A percentile compares a stretch with the other conserved stretches of the same genome.
Evolutionary conservation across 2,797 vertebrate genomes (phyloP).

Genomic region (Hippopotamyrus pictus): DNA sequence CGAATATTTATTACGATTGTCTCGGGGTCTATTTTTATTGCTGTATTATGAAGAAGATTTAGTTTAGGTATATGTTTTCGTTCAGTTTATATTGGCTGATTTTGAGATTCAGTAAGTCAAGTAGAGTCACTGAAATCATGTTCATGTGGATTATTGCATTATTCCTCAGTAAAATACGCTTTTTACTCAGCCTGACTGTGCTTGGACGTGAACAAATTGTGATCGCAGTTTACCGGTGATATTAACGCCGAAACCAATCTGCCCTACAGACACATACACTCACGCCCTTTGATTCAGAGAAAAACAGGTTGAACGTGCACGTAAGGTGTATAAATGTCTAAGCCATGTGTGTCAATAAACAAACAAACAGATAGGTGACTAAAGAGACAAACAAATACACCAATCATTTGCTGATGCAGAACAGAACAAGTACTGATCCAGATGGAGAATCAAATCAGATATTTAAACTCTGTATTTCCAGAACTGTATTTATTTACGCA

Average conservation of each 20-base stretch:
- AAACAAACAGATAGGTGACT: not conserved
- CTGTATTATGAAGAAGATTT: not conserved
- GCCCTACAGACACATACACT: not conserved
- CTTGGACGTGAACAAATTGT: not conserved
- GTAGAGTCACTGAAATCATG: not conserved
- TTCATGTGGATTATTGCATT: not conserved
- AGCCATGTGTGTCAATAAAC: not conserved
- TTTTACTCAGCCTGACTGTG: not conserved
- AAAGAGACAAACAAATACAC: not conserved
- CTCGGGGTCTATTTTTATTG: constrained; percentile 10
- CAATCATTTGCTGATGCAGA: not conserved
- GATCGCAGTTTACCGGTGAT: not conserved
- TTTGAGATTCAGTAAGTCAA: not conserved
- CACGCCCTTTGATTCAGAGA: not conserved
- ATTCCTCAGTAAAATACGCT: not conserved
- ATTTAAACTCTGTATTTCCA: not conserved
- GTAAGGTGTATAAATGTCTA: not conserved
- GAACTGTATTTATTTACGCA: not conserved
- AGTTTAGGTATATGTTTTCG: not conserved
- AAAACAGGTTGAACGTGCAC: not conserved
- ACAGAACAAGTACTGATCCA: not conserved
- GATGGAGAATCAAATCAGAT: not conserved
- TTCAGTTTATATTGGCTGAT: not conserved
- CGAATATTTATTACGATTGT: not conserved
- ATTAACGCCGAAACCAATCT: not conserved